A percentile compares a stretch with the other conserved stretches of the same genome.
These are phyloP conservation scores for Pangasius larnaudii DNA, from an alignment of 2,797 vertebrate genomes.

Conservation along the genomic window DNA sequence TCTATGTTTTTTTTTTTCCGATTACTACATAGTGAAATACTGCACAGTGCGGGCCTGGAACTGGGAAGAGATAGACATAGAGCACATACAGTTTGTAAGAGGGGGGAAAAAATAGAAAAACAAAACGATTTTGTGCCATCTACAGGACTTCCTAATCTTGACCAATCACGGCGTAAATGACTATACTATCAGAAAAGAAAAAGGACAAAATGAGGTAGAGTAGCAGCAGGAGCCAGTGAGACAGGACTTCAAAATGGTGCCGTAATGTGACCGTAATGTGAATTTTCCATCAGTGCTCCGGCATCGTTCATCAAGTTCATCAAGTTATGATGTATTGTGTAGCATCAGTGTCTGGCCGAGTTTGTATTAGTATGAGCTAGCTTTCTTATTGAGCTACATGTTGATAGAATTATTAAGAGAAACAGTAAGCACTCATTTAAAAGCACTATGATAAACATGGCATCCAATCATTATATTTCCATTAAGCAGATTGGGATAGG, in stretches of 20 bases:
- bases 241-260: slow-evolving; percentile 3
- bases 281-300: slow-evolving; percentile 6
- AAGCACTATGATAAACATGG: not conserved
- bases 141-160: slow-evolving; percentile 9
- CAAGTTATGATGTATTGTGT: slow-evolving; percentile 15
- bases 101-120: not conserved
- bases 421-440: not conserved
- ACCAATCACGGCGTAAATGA: slow-evolving; percentile 1
- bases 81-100: not conserved
- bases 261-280: slow-evolving; percentile 19
- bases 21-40: not conserved
- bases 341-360: not conserved
- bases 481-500: not conserved
- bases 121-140: slow-evolving; percentile 1
- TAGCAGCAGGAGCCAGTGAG: slow-evolving; percentile 14
- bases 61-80: not conserved
- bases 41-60: not conserved
- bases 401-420: not conserved
- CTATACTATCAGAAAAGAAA: not conserved
- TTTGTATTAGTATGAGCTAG: not conserved
- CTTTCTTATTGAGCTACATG: not conserved
- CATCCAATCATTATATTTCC: not conserved
- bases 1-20: too few relatives aligned
- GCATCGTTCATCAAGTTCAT: not conserved
- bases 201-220: slow-evolving; percentile 19